phyloP scores from a whole-genome alignment of 2,797 vertebrate species.

The Jordanella pulchra region DNA sequence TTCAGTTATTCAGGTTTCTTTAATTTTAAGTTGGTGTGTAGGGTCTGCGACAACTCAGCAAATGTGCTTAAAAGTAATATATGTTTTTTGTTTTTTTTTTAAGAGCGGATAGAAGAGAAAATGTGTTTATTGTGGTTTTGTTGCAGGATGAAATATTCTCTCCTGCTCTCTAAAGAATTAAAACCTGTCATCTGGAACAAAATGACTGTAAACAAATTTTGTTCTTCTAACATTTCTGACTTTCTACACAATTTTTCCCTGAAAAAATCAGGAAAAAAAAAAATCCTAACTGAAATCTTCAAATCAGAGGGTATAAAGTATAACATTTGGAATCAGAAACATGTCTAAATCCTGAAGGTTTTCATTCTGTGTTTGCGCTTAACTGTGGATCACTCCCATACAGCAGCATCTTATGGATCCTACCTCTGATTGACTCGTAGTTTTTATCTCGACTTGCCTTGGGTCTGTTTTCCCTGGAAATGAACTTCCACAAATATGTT shows the following conservation, averaged over 20 bases:
- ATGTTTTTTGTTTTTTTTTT: too few relatives aligned
- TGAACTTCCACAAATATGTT: not conserved
- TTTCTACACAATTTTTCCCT: not conserved
- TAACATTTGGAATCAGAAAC: not conserved
- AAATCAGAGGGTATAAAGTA: not conserved
- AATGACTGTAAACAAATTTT: not conserved
- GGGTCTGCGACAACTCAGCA: too few relatives aligned
- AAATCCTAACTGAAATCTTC: not conserved
- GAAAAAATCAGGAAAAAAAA: not conserved
- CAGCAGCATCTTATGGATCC: not conserved
- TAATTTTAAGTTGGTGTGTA: too few relatives aligned
- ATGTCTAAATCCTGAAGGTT: not conserved
- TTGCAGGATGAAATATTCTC: too few relatives aligned
- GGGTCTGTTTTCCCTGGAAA: not conserved
- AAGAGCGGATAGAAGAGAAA: too few relatives aligned
- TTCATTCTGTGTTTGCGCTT: not conserved
- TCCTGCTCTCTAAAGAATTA: not conserved
- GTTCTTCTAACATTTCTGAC: not conserved
- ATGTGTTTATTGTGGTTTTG: too few relatives aligned
- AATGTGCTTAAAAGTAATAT: too few relatives aligned
- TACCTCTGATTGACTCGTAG: not conserved
- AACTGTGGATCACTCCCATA: not conserved
- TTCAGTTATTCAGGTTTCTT: too few relatives aligned
- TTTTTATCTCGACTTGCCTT: not conserved
- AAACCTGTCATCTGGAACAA: not conserved